Evolutionary conservation across 2,113 vertebrate species (phyloP).

Genomic region (Phalacrocorax aristotelis): DNA sequence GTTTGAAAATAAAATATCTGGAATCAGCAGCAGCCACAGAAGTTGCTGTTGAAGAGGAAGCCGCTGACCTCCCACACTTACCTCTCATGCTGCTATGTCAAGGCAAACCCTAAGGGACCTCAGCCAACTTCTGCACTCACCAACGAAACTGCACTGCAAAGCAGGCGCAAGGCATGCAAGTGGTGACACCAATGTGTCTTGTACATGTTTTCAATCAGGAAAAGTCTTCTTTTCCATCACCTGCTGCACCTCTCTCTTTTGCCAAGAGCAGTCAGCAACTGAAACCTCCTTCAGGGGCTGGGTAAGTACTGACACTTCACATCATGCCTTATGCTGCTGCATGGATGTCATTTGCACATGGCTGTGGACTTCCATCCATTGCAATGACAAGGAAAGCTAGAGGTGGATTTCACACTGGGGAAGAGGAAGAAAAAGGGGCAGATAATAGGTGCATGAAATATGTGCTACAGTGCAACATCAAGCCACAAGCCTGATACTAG

Average conservation of each 20-base stretch:
- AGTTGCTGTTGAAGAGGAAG: background rate
- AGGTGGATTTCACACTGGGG: background rate
- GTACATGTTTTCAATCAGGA: background rate
- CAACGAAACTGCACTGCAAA: background rate
- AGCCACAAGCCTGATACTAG: background rate
- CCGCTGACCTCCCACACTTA: background rate
- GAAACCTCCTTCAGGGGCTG: background rate
- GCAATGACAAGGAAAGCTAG: background rate
- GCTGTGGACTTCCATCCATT: background rate
- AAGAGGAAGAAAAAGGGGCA: background rate
- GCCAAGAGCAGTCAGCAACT: background rate
- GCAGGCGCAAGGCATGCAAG: background rate
- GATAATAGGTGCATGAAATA: background rate
- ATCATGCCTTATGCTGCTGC: background rate
- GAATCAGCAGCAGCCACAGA: background rate
- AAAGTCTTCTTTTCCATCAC: background rate
- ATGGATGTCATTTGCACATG: rapidly evolving
- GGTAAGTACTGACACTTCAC: background rate
- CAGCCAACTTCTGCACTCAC: background rate
- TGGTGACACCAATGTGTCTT: background rate
- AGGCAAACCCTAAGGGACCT: background rate
- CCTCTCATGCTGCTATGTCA: background rate
- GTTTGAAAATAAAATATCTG: background rate
- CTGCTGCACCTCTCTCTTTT: background rate
- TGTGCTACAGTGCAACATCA: background rate